Evolutionary conservation across 2,888 invertebrate species (phyloP).

Genomic region (Acronicta leporina): DNA sequence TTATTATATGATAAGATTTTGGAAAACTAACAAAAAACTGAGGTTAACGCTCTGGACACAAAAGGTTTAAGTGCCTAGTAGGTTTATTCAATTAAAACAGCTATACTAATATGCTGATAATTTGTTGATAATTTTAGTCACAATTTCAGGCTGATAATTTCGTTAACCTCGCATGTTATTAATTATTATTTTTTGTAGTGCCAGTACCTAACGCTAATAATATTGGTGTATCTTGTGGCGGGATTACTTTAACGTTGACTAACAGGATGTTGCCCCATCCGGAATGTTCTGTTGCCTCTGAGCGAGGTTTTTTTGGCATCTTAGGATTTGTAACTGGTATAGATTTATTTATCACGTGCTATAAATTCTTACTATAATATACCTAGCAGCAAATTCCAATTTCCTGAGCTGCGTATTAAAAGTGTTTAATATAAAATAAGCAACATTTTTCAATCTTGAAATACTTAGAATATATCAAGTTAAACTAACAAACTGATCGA

Average conservation of each 20-base stretch:
- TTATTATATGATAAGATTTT: constrained; percentile 25
- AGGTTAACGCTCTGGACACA: constrained; percentile 59
- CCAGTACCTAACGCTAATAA: constrained; percentile 17
- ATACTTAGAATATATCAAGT: constrained; percentile 12
- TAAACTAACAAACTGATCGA: not conserved
- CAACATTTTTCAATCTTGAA: constrained; percentile 2
- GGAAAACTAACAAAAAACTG: constrained; percentile 23
- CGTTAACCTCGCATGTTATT: constrained; percentile 5
- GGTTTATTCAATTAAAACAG: constrained; percentile 17
- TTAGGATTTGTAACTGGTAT: constrained; percentile 22
- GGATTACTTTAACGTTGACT: constrained; percentile 29
- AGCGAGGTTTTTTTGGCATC: constrained; percentile 30
- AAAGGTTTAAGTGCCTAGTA: constrained; percentile 37
- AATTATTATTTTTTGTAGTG: constrained; percentile 20
- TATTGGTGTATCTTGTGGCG: constrained; percentile 23
- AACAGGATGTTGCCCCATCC: constrained; percentile 52
- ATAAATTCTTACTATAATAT: constrained; percentile 37
- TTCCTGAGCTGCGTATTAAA: constrained; percentile 8
- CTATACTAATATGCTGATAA: constrained; percentile 27
- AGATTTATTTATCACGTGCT: constrained; percentile 37
- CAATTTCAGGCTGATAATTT: constrained; percentile 1
- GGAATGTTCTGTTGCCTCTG: constrained; percentile 40
- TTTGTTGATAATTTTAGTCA: not conserved
- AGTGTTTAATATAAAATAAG: constrained; percentile 7
- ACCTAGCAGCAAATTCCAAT: constrained; percentile 9